These are phyloP conservation scores for Synodontis membranacea DNA, from an alignment of 2,113 vertebrate species.

Conservation along the genomic window DNA sequence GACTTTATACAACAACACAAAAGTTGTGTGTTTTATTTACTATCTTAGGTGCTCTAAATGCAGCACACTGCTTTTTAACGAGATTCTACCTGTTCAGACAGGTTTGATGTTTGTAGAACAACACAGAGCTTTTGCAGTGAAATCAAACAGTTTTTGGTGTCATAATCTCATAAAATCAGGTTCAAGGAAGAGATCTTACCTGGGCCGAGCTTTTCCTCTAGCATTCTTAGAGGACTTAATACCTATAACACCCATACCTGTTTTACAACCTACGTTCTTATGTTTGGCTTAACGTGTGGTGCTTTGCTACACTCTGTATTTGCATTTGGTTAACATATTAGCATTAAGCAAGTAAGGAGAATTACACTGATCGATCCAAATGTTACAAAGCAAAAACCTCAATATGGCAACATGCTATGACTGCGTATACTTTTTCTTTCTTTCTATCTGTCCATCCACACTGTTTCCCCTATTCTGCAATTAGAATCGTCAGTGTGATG, in stretches of 20 bases:
- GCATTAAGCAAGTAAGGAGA: neutral
- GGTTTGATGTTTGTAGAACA: slow-evolving; percentile 33
- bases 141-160: slow-evolving; percentile 30
- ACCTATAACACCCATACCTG: neutral
- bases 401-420: neutral
- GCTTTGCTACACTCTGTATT: neutral
- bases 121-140: slow-evolving; percentile 31
- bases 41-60: slow-evolving; percentile 24
- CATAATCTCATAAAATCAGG: slow-evolving; percentile 21
- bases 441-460: slow-evolving; percentile 9
- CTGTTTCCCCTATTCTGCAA: slow-evolving; percentile 52
- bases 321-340: neutral
- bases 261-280: slow-evolving; percentile 4
- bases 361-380: neutral
- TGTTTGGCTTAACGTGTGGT: neutral
- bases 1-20: slow-evolving; percentile 27
- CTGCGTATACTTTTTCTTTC: neutral
- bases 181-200: slow-evolving; percentile 27
- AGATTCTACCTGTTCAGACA: slow-evolving; percentile 29
- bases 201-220: slow-evolving; percentile 24
- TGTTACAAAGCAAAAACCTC: neutral
- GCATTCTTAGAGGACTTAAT: slow-evolving; percentile 3
- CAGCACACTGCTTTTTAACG: slow-evolving; percentile 13
- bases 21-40: slow-evolving; percentile 28
- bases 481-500: slow-evolving; percentile 76